Percentiles rank a stretch among this genome's conserved stretches.
Conservation (phyloP, 1,140 invertebrate genomes). For the Drosophila kurseongensis region DNA sequence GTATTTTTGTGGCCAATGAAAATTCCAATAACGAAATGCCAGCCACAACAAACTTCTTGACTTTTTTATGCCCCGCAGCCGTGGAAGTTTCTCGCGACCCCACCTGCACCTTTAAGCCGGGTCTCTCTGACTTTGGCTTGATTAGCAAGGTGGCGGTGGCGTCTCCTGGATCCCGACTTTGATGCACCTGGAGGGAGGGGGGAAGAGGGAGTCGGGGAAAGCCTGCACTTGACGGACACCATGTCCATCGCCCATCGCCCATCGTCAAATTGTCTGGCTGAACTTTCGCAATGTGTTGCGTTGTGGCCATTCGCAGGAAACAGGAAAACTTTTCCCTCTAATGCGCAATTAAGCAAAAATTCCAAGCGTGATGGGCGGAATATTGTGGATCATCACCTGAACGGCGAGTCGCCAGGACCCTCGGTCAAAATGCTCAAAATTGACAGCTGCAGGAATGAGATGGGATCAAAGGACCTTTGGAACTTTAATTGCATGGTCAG, state of each 20-base stretch:
- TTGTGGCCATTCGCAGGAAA: slow-evolving; percentile 57
- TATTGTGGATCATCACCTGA: slow-evolving; percentile 27
- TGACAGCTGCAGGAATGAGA: slow-evolving; percentile 5
- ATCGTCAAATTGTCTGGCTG: slow-evolving; percentile 38
- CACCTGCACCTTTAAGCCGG: slow-evolving; percentile 12
- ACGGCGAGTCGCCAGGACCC: background rate
- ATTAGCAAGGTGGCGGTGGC: slow-evolving; percentile 16
- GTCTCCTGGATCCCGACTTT: background rate
- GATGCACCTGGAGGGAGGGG: slow-evolving; percentile 14
- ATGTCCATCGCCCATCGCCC: background rate
- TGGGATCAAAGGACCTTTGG: slow-evolving; percentile 18
- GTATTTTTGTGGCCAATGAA: slow-evolving; percentile 80
- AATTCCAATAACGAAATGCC: slow-evolving; percentile 79
- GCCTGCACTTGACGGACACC: slow-evolving; percentile 40
- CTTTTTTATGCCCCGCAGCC: slow-evolving; percentile 54
- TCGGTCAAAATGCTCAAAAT: slow-evolving; percentile 27
- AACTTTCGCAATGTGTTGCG: slow-evolving; percentile 54
- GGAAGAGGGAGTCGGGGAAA: background rate
- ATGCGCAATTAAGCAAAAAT: slow-evolving; percentile 66
- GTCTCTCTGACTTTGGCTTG: slow-evolving; percentile 33
- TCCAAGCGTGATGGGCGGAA: background rate
- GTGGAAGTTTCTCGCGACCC: slow-evolving; percentile 27
- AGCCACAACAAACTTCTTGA: slow-evolving; percentile 61
- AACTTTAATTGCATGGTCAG: slow-evolving; percentile 1
- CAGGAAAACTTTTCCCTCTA: slow-evolving; percentile 62